Conservation (phyloP, 2,888 invertebrate species). For the Orthonevra nobilis region DNA sequence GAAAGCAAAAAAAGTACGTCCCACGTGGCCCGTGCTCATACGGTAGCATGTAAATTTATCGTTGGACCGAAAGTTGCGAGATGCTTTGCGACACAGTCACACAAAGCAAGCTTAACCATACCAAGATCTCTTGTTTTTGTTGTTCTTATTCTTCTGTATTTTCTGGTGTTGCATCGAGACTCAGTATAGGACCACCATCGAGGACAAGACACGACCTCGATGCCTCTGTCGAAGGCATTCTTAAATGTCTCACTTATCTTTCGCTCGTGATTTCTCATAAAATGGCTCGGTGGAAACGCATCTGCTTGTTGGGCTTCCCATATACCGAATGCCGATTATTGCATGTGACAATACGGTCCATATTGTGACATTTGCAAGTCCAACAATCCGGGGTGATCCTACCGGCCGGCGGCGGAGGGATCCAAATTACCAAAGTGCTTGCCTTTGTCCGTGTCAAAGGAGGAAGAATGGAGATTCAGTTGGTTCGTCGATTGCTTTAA, state of each 20-base stretch:
- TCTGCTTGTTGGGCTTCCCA: slow-evolving; percentile 12
- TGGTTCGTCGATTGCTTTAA: slow-evolving; percentile 12
- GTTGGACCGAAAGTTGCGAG: slow-evolving; percentile 44
- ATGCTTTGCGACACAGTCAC: slow-evolving; percentile 39
- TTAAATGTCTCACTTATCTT: slow-evolving; percentile 69
- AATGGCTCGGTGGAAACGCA: slow-evolving; percentile 51
- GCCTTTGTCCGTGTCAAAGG: slow-evolving; percentile 35
- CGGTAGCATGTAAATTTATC: slow-evolving; percentile 68
- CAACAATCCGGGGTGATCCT: slow-evolving; percentile 8
- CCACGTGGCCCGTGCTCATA: slow-evolving; percentile 34
- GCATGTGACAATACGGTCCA: slow-evolving; percentile 53
- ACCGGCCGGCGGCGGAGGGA: too few species aligned
- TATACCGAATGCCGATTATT: neutral
- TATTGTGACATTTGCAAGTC: slow-evolving; percentile 60
- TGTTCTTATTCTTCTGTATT: neutral
- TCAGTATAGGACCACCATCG: slow-evolving; percentile 63
- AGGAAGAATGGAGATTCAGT: neutral
- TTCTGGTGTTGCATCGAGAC: neutral
- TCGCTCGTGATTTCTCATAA: slow-evolving; percentile 58
- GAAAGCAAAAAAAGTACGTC: neutral
- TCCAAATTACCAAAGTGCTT: slow-evolving; percentile 20
- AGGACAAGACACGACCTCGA: slow-evolving; percentile 51
- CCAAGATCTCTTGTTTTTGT: neutral
- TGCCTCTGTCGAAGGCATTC: slow-evolving; percentile 55
- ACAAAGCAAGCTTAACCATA: slow-evolving; percentile 13